These are phyloP conservation scores for Periparus ater DNA, from an alignment of 2,797 vertebrate genomes.

Conservation along the genomic window DNA sequence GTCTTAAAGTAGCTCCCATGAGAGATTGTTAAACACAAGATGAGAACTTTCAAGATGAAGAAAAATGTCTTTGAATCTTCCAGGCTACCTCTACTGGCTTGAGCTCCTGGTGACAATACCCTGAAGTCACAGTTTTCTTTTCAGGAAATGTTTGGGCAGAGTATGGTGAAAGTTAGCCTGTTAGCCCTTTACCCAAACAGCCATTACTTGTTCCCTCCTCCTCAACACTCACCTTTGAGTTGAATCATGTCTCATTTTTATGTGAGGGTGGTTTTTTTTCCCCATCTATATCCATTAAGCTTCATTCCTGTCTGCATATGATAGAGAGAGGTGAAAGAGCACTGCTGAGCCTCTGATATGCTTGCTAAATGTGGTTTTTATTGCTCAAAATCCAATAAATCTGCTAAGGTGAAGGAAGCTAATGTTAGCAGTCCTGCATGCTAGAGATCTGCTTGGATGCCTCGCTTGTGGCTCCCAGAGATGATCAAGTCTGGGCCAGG, in stretches of 20 bases:
- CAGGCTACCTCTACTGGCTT: neutral
- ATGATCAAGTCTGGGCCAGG: neutral
- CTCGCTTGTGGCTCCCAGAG: rapidly evolving
- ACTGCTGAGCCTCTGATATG: neutral
- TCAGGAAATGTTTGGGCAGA: neutral
- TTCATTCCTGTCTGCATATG: neutral
- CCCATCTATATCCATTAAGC: conserved; percentile 13
- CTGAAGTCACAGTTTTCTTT: neutral
- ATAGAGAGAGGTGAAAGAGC: conserved; percentile 16
- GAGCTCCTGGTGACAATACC: neutral
- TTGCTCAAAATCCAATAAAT: conserved; percentile 47
- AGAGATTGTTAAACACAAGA: neutral
- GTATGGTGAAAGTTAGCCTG: neutral
- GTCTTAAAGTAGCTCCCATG: neutral
- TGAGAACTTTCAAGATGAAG: conserved; percentile 9
- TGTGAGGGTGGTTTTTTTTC: neutral
- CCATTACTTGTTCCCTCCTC: rapidly evolving
- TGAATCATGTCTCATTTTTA: neutral
- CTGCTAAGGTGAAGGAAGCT: neutral
- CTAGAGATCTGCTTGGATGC: neutral
- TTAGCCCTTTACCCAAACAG: neutral
- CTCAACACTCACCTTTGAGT: neutral
- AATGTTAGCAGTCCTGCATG: neutral
- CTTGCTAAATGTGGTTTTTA: conserved; percentile 45
- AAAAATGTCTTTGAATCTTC: neutral